Evolutionary conservation across 2,113 vertebrate genomes (phyloP).

Genomic region (Parotia lawesii): DNA sequence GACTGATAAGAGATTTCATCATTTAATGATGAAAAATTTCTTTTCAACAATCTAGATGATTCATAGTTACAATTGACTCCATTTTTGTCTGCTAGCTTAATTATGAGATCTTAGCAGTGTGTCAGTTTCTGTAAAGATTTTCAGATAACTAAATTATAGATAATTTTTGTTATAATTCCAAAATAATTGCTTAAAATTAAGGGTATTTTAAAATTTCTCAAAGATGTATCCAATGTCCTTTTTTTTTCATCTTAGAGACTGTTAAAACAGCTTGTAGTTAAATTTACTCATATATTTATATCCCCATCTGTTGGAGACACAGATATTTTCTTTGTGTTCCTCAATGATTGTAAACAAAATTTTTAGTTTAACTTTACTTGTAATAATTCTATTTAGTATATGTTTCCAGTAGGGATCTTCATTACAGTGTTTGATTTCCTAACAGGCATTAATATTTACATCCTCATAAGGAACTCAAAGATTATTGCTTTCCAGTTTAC

Average conservation of each 20-base stretch:
- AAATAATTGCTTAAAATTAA: background rate
- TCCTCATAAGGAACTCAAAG: background rate
- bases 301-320: background rate
- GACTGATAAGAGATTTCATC: slow-evolving; percentile 1
- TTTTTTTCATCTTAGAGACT: background rate
- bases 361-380: background rate
- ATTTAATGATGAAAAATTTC: slow-evolving; percentile 25
- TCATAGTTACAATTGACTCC: slow-evolving; percentile 9
- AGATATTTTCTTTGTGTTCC: background rate
- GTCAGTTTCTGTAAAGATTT: slow-evolving; percentile 1
- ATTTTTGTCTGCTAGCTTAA: slow-evolving; percentile 15
- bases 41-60: slow-evolving; percentile 12
- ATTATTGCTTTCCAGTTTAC: background rate
- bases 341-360: background rate
- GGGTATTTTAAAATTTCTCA: background rate
- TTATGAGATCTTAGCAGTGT: background rate
- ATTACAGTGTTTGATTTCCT: background rate
- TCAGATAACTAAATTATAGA: background rate
- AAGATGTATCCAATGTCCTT: background rate
- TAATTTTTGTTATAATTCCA: background rate
- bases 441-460: background rate
- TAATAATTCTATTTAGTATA: background rate
- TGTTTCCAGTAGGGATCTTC: background rate
- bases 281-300: background rate
- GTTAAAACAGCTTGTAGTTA: background rate